Evolutionary conservation across 2,888 invertebrate species (phyloP).

Genomic region (Orthosia gothica): DNA sequence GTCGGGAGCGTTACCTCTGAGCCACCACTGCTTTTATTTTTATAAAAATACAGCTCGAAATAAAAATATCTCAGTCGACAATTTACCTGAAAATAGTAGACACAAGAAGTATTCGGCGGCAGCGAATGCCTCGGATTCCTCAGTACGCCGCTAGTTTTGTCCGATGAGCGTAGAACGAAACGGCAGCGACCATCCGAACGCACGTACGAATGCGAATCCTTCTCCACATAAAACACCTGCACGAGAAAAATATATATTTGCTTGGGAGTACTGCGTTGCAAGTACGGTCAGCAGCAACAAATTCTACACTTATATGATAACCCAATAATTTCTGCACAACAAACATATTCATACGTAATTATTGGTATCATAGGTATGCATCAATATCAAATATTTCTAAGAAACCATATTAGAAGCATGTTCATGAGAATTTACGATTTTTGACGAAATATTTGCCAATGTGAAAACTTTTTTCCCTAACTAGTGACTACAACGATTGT

Average conservation of each 20-base stretch:
- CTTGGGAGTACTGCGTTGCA: conserved; percentile 7
- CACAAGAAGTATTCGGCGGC: conserved; percentile 96
- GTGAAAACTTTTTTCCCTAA: too few species aligned
- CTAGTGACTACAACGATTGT: too few species aligned
- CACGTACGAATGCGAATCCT: conserved; percentile 94
- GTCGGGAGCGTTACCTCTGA: too few species aligned
- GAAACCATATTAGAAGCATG: too few species aligned
- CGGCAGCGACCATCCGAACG: conserved; percentile 94
- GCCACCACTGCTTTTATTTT: conserved; percentile 2
- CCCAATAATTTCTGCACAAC: too few species aligned
- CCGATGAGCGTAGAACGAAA: conserved; percentile 94
- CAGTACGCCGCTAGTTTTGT: conserved; percentile 94
- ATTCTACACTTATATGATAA: too few species aligned
- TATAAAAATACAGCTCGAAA: neutral
- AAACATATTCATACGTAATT: too few species aligned
- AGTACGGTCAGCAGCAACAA: neutral
- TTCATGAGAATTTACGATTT: too few species aligned
- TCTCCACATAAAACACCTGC: conserved; percentile 94
- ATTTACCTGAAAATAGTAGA: conserved; percentile 93
- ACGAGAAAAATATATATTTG: conserved; percentile 45
- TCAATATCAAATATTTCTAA: too few species aligned
- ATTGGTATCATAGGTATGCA: too few species aligned
- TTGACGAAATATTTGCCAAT: too few species aligned
- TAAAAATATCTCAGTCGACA: conserved; percentile 22
- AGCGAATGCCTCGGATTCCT: conserved; percentile 95